Evolutionary conservation across 2,888 invertebrate species (phyloP).

Genomic region (Alcis repandata): DNA sequence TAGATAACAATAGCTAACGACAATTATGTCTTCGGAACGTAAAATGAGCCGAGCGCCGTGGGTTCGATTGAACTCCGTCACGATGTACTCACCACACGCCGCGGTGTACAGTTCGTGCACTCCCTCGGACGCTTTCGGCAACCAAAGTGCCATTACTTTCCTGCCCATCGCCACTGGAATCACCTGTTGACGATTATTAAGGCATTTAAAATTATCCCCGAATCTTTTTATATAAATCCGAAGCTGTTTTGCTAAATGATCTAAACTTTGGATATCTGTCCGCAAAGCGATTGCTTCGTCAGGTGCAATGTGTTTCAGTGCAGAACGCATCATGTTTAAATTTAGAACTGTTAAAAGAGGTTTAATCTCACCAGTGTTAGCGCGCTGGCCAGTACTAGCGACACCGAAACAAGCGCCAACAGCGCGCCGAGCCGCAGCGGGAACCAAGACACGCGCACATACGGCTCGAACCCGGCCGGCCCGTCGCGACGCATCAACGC

Average conservation of each 20-base stretch:
- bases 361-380: constrained; percentile 87
- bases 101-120: constrained; percentile 99
- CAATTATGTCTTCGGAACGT: too few species aligned
- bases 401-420: constrained; percentile 92
- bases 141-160: constrained; percentile 95
- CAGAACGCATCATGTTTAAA: too few species aligned
- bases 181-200: constrained; percentile 70
- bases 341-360: background rate
- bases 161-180: constrained; percentile 97
- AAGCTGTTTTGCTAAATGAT: too few species aligned
- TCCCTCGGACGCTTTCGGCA: constrained; percentile 87
- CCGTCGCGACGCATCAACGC: constrained; percentile 95
- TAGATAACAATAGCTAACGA: too few species aligned
- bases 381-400: constrained; percentile 94
- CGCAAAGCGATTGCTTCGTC: too few species aligned
- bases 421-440: constrained; percentile 88
- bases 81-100: constrained; percentile 90
- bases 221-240: background rate
- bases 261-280: too few species aligned
- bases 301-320: too few species aligned
- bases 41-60: too few species aligned
- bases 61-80: too few species aligned
- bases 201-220: background rate
- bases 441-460: constrained; percentile 94
- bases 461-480: constrained; percentile 95